These are phyloP conservation scores for Gallinago paraguaiae DNA, from an alignment of 2,113 vertebrate species.

Conservation along the genomic window DNA sequence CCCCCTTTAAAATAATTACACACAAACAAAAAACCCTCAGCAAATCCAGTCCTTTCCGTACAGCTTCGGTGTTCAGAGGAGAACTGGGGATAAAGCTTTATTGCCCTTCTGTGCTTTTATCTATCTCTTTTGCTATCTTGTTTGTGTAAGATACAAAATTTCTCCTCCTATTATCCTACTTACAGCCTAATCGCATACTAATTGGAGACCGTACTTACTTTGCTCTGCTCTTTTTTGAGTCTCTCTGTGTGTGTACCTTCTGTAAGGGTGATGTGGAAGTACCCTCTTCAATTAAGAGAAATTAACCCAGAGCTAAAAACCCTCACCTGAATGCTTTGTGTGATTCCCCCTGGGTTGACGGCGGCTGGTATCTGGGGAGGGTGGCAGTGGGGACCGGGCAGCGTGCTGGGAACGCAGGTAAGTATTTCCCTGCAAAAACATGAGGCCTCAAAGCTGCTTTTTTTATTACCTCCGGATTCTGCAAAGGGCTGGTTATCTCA, in stretches of 20 bases:
- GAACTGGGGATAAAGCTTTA: constrained; percentile 24
- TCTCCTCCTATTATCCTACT: background rate
- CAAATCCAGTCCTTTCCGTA: constrained; percentile 3
- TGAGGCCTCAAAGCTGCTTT: constrained; percentile 63
- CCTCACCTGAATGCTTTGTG: background rate
- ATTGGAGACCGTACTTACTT: background rate
- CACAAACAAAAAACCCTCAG: background rate
- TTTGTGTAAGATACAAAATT: background rate
- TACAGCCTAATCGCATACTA: background rate
- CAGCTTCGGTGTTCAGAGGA: background rate
- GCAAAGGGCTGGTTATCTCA: constrained; percentile 68
- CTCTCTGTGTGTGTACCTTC: background rate
- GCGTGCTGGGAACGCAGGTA: constrained; percentile 41
- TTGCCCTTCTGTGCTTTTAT: background rate
- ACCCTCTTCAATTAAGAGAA: background rate
- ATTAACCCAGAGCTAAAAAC: background rate
- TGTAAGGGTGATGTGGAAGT: background rate
- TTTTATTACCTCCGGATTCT: constrained; percentile 70
- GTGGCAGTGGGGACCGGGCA: background rate
- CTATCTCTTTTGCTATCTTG: constrained; percentile 5
- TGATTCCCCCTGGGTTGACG: background rate
- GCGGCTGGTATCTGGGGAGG: background rate
- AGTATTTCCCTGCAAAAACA: constrained; percentile 49
- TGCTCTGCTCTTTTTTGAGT: background rate
- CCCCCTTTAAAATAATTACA: background rate